Evolutionary conservation across 2,797 vertebrate genomes (phyloP).

Genomic region (Alauda arvensis): DNA sequence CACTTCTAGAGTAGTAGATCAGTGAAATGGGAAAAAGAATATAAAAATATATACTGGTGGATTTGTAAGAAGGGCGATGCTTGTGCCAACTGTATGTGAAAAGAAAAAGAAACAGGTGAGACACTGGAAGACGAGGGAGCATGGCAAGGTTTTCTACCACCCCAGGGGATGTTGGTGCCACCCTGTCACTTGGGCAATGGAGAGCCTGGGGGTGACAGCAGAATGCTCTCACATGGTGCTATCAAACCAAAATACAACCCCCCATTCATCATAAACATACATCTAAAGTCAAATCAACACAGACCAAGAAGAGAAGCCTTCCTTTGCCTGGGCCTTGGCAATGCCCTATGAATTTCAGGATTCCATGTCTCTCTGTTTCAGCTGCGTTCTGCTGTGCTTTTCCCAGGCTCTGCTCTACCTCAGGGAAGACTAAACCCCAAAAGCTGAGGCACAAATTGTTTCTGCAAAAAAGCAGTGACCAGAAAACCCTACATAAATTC

Average conservation of each 20-base stretch:
- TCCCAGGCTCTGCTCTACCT: rapidly evolving
- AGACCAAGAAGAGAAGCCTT: rapidly evolving
- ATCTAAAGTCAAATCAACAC: rapidly evolving
- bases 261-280: rapidly evolving
- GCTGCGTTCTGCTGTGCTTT: too few relatives aligned
- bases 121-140: rapidly evolving
- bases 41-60: neutral
- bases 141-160: neutral
- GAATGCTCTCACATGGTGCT: rapidly evolving
- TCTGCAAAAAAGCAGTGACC: neutral
- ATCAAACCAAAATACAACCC: rapidly evolving
- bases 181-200: rapidly evolving
- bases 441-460: rapidly evolving
- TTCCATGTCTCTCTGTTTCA: rapidly evolving
- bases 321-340: rapidly evolving
- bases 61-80: rapidly evolving
- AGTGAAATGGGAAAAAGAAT: neutral
- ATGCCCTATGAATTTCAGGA: rapidly evolving
- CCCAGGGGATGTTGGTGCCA: rapidly evolving
- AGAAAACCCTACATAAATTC: neutral
- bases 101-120: neutral
- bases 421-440: rapidly evolving
- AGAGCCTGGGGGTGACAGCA: neutral
- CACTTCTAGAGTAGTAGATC: rapidly evolving
- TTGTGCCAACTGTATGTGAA: neutral